phyloP scores from a whole-genome alignment of 2,797 vertebrate genomes.

The Prionace glauca region DNA sequence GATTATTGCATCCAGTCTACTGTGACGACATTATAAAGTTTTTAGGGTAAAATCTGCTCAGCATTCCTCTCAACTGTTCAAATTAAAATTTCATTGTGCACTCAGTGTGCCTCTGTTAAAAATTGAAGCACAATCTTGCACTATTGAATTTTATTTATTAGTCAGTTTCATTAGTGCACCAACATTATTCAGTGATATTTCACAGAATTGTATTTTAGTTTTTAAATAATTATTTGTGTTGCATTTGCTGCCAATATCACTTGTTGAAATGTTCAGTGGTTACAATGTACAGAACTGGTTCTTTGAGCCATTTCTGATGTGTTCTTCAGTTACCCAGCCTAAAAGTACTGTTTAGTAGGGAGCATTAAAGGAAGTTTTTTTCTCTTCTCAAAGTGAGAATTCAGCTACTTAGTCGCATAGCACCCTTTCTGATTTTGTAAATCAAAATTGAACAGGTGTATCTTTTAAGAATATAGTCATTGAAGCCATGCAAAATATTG shows the following conservation, averaged over 20 bases:
- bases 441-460: background rate
- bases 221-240: background rate
- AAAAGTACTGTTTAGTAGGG: background rate
- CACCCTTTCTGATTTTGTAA: background rate
- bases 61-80: constrained; percentile 14
- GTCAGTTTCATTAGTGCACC: background rate
- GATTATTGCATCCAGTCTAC: background rate
- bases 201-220: background rate
- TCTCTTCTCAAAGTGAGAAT: background rate
- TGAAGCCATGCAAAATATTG: background rate
- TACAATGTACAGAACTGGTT: background rate
- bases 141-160: constrained; percentile 1
- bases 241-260: background rate
- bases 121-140: background rate
- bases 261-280: background rate
- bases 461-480: background rate
- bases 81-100: background rate
- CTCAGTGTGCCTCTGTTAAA: background rate
- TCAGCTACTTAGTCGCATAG: background rate
- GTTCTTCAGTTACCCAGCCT: background rate
- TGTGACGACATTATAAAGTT: background rate
- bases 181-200: background rate
- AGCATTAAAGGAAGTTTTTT: background rate
- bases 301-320: background rate
- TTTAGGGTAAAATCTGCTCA: background rate